These are phyloP conservation scores for Lineus longissimus DNA, from an alignment of 1,140 invertebrate genomes.

Conservation along the genomic window DNA sequence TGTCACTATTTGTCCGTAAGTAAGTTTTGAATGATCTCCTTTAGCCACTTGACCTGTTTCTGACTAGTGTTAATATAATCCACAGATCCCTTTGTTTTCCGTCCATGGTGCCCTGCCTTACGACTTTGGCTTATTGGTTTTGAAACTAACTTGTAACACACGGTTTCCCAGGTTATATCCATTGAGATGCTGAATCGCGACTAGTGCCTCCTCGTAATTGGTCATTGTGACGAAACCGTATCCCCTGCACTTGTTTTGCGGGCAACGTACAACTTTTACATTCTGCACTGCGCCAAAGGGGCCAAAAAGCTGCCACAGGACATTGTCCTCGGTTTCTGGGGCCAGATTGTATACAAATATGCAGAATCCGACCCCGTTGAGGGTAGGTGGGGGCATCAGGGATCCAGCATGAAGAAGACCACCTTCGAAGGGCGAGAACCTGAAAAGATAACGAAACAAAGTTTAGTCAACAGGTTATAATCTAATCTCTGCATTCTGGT, in stretches of 20 bases:
- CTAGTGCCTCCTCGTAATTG: constrained; percentile 96
- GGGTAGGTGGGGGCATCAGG: constrained; percentile 29
- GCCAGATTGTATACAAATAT: constrained; percentile 99
- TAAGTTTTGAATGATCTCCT: too few species aligned
- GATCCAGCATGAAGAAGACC: constrained; percentile 25
- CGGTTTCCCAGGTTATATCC: constrained; percentile 96
- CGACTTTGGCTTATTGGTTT: constrained; percentile 55
- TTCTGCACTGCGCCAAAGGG: constrained; percentile 98
- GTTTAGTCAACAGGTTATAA: too few species aligned
- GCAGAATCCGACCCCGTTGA: constrained; percentile 69
- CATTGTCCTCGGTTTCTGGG: constrained; percentile 96
- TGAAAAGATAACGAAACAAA: constrained; percentile 16
- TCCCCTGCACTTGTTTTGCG: constrained; percentile 98
- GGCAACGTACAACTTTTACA: constrained; percentile 92
- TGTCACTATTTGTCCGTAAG: too few species aligned
- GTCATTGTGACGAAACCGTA: constrained; percentile 99
- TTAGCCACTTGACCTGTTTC: too few species aligned
- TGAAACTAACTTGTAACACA: constrained; percentile 96
- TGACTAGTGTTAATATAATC: too few species aligned
- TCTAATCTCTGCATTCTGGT: too few species aligned
- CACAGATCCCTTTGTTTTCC: too few species aligned
- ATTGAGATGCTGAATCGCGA: constrained; percentile 96
- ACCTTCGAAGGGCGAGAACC: constrained; percentile 49
- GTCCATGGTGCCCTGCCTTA: constrained; percentile 21
- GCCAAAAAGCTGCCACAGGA: constrained; percentile 97